phyloP scores from a whole-genome alignment of 2,113 vertebrate species.

The Brachyistius frenatus region DNA sequence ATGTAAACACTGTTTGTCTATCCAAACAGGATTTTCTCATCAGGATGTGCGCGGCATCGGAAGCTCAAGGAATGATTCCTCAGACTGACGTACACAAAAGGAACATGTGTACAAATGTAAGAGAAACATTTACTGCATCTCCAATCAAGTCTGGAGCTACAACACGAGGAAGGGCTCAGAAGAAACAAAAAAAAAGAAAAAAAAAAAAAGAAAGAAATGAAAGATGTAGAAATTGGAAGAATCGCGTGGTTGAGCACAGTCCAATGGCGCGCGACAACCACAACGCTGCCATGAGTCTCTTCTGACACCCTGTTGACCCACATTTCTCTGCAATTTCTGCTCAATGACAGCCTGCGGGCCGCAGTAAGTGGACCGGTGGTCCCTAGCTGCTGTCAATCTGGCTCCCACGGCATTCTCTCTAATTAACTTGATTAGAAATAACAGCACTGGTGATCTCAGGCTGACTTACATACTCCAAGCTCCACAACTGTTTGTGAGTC shows the following conservation, averaged over 20 bases:
- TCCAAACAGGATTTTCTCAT: slow-evolving; percentile 19
- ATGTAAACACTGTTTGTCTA: slow-evolving; percentile 13
- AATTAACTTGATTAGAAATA: slow-evolving; percentile 80
- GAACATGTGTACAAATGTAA: not conserved
- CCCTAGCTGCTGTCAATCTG: slow-evolving; percentile 65
- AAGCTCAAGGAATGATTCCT: slow-evolving; percentile 3
- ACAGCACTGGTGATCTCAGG: slow-evolving; percentile 56
- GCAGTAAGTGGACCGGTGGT: slow-evolving; percentile 58
- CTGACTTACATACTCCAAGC: slow-evolving; percentile 40
- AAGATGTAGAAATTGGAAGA: slow-evolving; percentile 35
- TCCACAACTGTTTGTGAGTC: slow-evolving; percentile 62
- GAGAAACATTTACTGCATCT: slow-evolving; percentile 15
- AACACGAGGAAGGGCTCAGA: slow-evolving; percentile 7
- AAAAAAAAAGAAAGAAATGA: slow-evolving; percentile 24
- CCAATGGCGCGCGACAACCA: not conserved
- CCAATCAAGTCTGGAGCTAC: slow-evolving; percentile 24
- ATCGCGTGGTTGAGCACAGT: slow-evolving; percentile 16
- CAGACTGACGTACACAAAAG: not conserved
- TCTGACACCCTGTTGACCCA: slow-evolving; percentile 66
- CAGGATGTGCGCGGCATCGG: not conserved
- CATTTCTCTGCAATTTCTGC: slow-evolving; percentile 48
- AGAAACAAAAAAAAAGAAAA: not conserved
- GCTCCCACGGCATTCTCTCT: slow-evolving; percentile 63
- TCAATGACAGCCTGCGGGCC: slow-evolving; percentile 55
- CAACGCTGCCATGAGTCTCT: slow-evolving; percentile 37